Conservation (phyloP, 2,888 invertebrate species). For the Aproaerema taeniolella region DNA sequence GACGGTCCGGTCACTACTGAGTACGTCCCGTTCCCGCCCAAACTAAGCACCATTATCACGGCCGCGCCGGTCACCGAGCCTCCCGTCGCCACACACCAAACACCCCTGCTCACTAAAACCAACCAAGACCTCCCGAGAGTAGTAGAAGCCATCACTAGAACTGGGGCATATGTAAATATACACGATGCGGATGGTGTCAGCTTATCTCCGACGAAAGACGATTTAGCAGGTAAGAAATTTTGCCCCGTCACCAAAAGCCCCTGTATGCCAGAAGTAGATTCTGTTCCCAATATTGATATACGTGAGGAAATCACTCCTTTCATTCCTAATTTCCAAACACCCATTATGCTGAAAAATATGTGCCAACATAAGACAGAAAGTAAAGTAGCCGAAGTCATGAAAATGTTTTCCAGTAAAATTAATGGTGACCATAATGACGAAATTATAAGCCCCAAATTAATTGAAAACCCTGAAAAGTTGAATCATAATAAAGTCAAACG, state of each 20-base stretch:
- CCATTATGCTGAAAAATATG: conserved; percentile 60
- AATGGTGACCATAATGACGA: conserved; percentile 37
- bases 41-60: conserved; percentile 80
- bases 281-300: conserved; percentile 32
- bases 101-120: conserved; percentile 42
- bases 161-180: conserved; percentile 85
- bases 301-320: conserved; percentile 59
- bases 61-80: conserved; percentile 67
- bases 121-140: conserved; percentile 57
- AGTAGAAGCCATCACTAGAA: conserved; percentile 67
- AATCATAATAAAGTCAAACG: conserved; percentile 80
- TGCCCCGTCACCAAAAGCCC: conserved; percentile 34
- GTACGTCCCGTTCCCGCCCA: conserved; percentile 75
- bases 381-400: conserved; percentile 66
- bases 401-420: conserved; percentile 62
- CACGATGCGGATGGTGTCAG: conserved; percentile 80
- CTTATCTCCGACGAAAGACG: conserved; percentile 78
- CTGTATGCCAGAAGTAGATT: conserved; percentile 27
- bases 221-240: conserved; percentile 83
- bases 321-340: conserved; percentile 67
- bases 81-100: conserved; percentile 32
- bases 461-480: conserved; percentile 37
- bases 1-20: conserved; percentile 70
- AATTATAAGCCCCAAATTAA: conserved; percentile 25
- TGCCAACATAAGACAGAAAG: conserved; percentile 38